phyloP scores from a whole-genome alignment of 2,113 vertebrate genomes.

The Anhinga rufa region DNA sequence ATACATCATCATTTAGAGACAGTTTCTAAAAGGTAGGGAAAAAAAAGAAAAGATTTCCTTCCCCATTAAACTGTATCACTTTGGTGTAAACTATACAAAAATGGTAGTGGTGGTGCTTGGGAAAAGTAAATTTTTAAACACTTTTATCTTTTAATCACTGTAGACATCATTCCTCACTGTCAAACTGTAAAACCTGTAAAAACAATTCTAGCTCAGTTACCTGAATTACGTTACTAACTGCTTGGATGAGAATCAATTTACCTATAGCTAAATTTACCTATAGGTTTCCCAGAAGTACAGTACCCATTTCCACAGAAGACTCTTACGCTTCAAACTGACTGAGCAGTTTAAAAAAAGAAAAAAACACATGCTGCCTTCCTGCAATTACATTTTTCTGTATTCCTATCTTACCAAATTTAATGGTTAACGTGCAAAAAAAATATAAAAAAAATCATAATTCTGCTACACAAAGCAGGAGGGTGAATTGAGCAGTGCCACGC shows the following conservation, averaged over 20 bases:
- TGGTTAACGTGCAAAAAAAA: background rate
- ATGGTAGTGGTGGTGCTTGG: background rate
- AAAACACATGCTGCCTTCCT: background rate
- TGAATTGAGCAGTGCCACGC: background rate
- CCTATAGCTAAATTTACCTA: background rate
- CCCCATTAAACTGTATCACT: background rate
- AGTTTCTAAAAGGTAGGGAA: slow-evolving; percentile 74
- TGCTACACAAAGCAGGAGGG: background rate
- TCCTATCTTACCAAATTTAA: background rate
- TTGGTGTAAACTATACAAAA: background rate
- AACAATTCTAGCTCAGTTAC: background rate
- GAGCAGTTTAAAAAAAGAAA: background rate
- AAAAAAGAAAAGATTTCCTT: background rate
- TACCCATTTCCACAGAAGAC: background rate
- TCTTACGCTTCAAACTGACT: background rate
- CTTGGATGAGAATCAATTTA: background rate
- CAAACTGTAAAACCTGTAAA: background rate
- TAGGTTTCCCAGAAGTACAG: background rate
- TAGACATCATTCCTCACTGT: background rate
- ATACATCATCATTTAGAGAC: slow-evolving; percentile 82
- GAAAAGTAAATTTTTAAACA: background rate
- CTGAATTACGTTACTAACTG: background rate
- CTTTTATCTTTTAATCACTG: background rate
- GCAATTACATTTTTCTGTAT: background rate
- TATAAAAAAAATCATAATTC: background rate